A percentile compares a stretch with the other conserved stretches of the same genome.
Evolutionary conservation across 2,113 vertebrate species (phyloP).

Genomic region (Malurus alboscapulatus): DNA sequence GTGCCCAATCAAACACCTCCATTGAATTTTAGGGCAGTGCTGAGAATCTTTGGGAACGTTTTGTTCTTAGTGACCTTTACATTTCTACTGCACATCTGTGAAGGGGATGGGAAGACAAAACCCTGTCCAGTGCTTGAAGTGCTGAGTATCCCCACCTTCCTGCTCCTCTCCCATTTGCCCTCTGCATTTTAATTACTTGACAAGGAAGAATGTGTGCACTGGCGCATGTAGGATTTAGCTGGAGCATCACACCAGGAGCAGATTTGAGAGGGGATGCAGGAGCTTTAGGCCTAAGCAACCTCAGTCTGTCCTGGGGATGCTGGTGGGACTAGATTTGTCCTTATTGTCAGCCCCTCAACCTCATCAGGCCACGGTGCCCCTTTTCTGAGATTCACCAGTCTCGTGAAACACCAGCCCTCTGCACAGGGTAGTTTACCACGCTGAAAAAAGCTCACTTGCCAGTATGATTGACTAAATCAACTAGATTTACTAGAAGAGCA

Average conservation of each 20-base stretch:
- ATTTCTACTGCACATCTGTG: background rate
- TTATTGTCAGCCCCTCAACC: background rate
- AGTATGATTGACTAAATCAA: background rate
- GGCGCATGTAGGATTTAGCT: background rate
- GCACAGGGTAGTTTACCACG: background rate
- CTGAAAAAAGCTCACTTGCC: background rate
- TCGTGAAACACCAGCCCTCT: fast-evolving
- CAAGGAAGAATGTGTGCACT: background rate
- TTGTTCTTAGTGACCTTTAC: background rate
- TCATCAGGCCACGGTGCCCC: background rate
- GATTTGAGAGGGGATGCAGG: background rate
- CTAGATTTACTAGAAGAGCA: background rate
- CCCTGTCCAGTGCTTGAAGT: background rate
- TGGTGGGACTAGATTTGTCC: background rate
- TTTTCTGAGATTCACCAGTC: background rate
- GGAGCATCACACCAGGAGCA: background rate
- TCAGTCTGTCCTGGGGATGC: background rate
- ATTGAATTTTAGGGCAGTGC: background rate
- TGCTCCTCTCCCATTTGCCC: background rate
- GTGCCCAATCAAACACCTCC: background rate
- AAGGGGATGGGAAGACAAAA: background rate
- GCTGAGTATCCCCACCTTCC: background rate
- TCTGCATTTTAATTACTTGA: background rate
- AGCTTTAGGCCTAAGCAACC: background rate
- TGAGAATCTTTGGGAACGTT: background rate